Evolutionary conservation across 1,140 invertebrate species (phyloP).

Genomic region (Drosophila neocordata): DNA sequence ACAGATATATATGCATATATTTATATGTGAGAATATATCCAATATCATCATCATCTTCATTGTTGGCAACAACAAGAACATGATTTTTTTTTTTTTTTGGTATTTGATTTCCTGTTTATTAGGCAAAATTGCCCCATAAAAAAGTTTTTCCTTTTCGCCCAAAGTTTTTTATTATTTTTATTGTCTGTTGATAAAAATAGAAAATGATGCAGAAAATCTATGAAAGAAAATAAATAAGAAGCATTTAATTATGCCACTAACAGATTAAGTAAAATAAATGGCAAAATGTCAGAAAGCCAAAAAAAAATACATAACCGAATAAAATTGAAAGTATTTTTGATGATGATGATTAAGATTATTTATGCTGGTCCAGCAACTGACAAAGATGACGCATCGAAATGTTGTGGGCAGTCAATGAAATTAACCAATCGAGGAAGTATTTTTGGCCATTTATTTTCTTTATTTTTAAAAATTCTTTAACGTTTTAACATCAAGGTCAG

Average conservation of each 20-base stretch:
- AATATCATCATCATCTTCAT: constrained; percentile 53
- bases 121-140: constrained; percentile 40
- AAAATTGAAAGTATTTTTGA: constrained; percentile 44
- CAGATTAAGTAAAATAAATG: constrained; percentile 61
- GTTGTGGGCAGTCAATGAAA: constrained; percentile 56
- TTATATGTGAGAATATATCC: neutral
- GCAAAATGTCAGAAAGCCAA: constrained; percentile 57
- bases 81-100: constrained; percentile 34
- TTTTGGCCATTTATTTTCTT: neutral
- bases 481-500: constrained; percentile 50
- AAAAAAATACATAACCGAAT: constrained; percentile 26
- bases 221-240: neutral
- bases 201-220: constrained; percentile 62
- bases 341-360: constrained; percentile 17
- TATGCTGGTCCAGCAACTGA: constrained; percentile 33
- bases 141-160: constrained; percentile 43
- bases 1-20: constrained; percentile 11
- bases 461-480: constrained; percentile 45
- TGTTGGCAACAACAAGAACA: constrained; percentile 18
- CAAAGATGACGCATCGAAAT: constrained; percentile 52
- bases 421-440: constrained; percentile 53
- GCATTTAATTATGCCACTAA: constrained; percentile 53
- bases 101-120: constrained; percentile 73
- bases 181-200: constrained; percentile 32
- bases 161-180: constrained; percentile 54